Conservation (phyloP, 2,888 invertebrate species). For the Hermaeophaga mercurialis region DNA sequence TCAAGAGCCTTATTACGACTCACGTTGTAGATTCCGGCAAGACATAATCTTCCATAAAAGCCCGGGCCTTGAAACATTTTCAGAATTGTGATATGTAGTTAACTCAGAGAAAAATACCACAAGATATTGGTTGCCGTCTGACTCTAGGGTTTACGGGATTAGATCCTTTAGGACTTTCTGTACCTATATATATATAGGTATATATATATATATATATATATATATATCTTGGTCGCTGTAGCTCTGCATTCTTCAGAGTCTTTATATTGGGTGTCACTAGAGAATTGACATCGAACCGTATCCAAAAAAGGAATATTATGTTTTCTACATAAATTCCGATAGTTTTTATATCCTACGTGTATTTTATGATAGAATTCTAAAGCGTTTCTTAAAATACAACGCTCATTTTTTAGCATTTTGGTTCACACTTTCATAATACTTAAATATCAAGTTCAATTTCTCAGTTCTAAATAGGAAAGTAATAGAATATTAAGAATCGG, state of each 20-base stretch:
- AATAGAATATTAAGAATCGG: too few relatives aligned
- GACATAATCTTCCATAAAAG: not conserved
- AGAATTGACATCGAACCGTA: constrained; percentile 9
- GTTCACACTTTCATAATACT: too few relatives aligned
- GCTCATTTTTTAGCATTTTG: too few relatives aligned
- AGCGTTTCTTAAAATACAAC: too few relatives aligned
- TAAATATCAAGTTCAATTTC: too few relatives aligned
- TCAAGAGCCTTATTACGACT: not conserved
- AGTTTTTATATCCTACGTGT: not conserved
- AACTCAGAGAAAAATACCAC: not conserved
- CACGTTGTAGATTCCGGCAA: not conserved
- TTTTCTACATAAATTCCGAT: not conserved
- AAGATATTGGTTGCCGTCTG: constrained; percentile 1
- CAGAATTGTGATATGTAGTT: constrained; percentile 1
- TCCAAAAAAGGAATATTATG: constrained; percentile 7
- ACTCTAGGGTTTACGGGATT: constrained; percentile 5
- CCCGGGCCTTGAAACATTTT: not conserved
- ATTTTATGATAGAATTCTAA: too few relatives aligned
- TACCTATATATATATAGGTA: constrained; percentile 3
- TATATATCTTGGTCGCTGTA: not conserved
- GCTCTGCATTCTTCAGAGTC: constrained; percentile 3
- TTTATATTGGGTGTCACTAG: constrained; percentile 1
- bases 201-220: too few relatives aligned
- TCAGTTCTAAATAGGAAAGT: too few relatives aligned
- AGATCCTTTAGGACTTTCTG: constrained; percentile 6